A percentile compares a stretch with the other conserved stretches of the same genome.
Conservation (phyloP, 2,888 invertebrate species). For the Tipula lateralis region DNA sequence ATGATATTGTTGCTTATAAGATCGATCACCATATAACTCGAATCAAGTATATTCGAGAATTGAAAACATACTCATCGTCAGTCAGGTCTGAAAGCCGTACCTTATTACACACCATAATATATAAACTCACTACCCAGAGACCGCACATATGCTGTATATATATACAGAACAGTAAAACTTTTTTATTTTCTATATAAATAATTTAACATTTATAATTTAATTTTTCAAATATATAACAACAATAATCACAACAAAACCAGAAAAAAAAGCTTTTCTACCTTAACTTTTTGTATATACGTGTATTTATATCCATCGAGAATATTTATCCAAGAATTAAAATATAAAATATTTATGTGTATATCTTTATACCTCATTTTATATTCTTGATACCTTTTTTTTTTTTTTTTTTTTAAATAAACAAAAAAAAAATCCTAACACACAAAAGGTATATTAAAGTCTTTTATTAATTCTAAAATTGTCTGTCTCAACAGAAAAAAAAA, state of each 20-base stretch:
- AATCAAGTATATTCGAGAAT: too few relatives aligned
- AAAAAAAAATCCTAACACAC: neutral
- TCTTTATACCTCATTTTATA: constrained; percentile 12
- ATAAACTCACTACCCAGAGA: neutral
- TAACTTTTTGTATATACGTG: neutral
- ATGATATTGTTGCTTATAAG: too few relatives aligned
- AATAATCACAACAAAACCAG: neutral
- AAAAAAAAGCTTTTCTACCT: neutral
- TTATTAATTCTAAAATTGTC: constrained; percentile 19
- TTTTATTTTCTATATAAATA: neutral
- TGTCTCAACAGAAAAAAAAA: neutral
- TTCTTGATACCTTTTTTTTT: constrained; percentile 13
- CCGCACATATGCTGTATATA: neutral
- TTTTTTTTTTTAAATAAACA: constrained; percentile 20
- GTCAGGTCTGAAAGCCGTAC: too few relatives aligned
- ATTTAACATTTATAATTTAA: constrained; percentile 1
- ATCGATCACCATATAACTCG: too few relatives aligned
- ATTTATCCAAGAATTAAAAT: constrained; percentile 11
- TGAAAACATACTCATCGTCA: too few relatives aligned
- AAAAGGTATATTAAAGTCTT: neutral
- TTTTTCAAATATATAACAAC: neutral
- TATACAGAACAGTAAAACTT: neutral
- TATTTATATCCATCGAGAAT: constrained; percentile 4
- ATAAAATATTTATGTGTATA: neutral
- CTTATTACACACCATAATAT: too few relatives aligned